Percentiles rank a stretch among this genome's conserved stretches.
Evolutionary conservation across 2,797 vertebrate genomes (phyloP).

Genomic region (Esox lucius): DNA sequence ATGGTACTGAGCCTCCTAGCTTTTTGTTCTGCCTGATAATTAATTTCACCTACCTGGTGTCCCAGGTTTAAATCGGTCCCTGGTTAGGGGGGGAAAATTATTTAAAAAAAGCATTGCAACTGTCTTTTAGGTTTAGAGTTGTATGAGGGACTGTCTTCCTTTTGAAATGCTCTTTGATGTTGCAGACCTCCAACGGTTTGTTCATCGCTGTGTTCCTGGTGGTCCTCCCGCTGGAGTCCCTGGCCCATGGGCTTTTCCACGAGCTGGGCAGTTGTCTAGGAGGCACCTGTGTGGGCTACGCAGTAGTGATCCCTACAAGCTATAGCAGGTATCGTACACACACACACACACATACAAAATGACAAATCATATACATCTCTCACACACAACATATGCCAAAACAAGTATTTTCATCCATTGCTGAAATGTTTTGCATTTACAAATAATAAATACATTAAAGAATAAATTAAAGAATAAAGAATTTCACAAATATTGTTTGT

Average conservation of each 20-base stretch:
- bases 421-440: too few relatives aligned
- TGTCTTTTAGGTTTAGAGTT: too few relatives aligned
- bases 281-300: constrained; percentile 96
- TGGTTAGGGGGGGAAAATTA: too few relatives aligned
- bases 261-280: constrained; percentile 93
- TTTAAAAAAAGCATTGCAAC: too few relatives aligned
- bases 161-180: not conserved
- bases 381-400: not conserved
- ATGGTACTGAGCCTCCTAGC: too few relatives aligned
- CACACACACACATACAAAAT: not conserved
- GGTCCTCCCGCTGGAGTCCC: constrained; percentile 92
- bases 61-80: too few relatives aligned
- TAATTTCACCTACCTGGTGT: too few relatives aligned
- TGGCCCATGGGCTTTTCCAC: constrained; percentile 91
- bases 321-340: constrained; percentile 80
- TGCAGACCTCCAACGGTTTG: constrained; percentile 83
- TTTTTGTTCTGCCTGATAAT: too few relatives aligned
- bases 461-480: too few relatives aligned
- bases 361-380: not conserved
- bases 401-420: too few relatives aligned
- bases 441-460: too few relatives aligned
- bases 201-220: constrained; percentile 93
- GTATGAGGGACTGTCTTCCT: not conserved
- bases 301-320: constrained; percentile 91
- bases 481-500: too few relatives aligned